phyloP scores from a whole-genome alignment of 1,140 invertebrate species.

The Drosophila watanabei region DNA sequence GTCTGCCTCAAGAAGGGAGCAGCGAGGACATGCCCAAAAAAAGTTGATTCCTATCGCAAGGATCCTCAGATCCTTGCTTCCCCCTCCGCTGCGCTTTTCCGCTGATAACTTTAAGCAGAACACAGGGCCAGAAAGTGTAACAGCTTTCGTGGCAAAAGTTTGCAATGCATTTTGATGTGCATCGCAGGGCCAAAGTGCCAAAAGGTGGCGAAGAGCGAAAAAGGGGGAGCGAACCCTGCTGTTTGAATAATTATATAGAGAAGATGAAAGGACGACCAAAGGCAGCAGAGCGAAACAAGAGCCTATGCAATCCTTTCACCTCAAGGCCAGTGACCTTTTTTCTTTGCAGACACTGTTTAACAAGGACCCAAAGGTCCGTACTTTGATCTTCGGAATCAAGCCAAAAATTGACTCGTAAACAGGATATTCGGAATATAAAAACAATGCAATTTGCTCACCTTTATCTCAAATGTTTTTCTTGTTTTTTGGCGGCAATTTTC shows the following conservation, averaged over 20 bases:
- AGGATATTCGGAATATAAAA: constrained; percentile 21
- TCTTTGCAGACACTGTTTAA: constrained; percentile 15
- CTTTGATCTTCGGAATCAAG: constrained; percentile 39
- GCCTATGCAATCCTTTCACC: constrained; percentile 39
- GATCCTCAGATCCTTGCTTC: not conserved
- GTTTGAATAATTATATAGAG: constrained; percentile 66
- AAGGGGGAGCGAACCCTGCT: constrained; percentile 17
- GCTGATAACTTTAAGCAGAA: constrained; percentile 65
- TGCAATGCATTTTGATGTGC: constrained; percentile 75
- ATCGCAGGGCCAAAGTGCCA: constrained; percentile 24
- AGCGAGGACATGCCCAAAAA: constrained; percentile 20
- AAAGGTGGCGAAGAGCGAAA: constrained; percentile 26
- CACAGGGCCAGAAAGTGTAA: constrained; percentile 44
- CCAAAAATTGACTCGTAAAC: constrained; percentile 32
- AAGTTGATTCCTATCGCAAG: constrained; percentile 34
- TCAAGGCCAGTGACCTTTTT: constrained; percentile 61
- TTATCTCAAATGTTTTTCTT: not conserved
- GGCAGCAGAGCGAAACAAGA: constrained; percentile 22
- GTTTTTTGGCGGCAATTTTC: constrained; percentile 49
- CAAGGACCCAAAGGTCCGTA: constrained; percentile 15
- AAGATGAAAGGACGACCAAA: constrained; percentile 37
- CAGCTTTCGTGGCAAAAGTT: constrained; percentile 62
- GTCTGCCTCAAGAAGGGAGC: constrained; percentile 41
- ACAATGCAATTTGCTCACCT: constrained; percentile 49
- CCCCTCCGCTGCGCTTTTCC: not conserved